Evolutionary conservation across 2,113 vertebrate species (phyloP).

Genomic region (Gasterosteus aculeatus): DNA sequence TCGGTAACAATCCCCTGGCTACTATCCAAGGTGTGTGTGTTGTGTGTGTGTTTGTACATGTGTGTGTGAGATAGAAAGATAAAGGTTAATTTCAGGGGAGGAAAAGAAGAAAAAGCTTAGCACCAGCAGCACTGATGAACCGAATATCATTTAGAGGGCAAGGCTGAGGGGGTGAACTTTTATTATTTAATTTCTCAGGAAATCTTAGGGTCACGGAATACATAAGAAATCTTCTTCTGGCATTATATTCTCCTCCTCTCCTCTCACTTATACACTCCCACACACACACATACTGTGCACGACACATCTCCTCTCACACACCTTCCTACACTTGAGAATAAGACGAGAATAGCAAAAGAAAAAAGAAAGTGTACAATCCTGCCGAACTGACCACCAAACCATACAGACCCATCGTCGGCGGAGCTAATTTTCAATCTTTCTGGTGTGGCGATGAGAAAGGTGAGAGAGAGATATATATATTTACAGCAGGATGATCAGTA

Average conservation of each 20-base stretch:
- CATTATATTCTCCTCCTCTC: constrained; percentile 25
- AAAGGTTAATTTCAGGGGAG: constrained; percentile 23
- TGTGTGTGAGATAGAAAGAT: constrained; percentile 15
- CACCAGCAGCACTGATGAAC: constrained; percentile 9
- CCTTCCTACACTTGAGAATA: constrained; percentile 45
- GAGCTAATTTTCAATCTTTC: constrained; percentile 28
- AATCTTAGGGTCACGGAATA: constrained; percentile 13
- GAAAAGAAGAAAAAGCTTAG: constrained; percentile 7
- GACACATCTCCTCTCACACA: constrained; percentile 30
- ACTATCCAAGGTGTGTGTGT: constrained; percentile 92
- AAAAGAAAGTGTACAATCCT: background rate
- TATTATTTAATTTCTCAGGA: constrained; percentile 4
- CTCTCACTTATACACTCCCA: constrained; percentile 26
- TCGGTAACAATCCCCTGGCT: constrained; percentile 92
- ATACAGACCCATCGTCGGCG: background rate
- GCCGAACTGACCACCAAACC: constrained; percentile 30
- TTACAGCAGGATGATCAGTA: constrained; percentile 63
- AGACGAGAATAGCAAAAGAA: constrained; percentile 22
- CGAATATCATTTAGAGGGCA: constrained; percentile 25
- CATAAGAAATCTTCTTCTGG: background rate
- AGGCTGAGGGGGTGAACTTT: constrained; percentile 6
- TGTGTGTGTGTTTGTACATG: too few relatives aligned
- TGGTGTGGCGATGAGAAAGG: background rate
- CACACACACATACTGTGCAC: constrained; percentile 23
- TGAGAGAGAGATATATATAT: constrained; percentile 8